Base-by-base conservation (phyloP, 2,797 vertebrate genomes). In the Acropternis orthonyx region DNA sequence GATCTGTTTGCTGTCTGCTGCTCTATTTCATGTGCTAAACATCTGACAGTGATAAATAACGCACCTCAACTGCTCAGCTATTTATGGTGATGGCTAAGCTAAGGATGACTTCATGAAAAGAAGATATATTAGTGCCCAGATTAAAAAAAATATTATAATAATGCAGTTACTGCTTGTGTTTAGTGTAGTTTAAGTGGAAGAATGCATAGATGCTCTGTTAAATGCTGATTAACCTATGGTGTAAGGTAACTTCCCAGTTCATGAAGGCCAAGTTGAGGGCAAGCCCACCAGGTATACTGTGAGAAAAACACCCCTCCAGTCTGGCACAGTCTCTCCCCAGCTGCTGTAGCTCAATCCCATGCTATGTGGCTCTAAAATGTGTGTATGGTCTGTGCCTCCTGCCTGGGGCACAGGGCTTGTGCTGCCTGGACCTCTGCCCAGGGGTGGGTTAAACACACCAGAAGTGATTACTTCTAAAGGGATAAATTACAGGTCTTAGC, bases 331-430 rank as follows among this genome's bases (percentile, higher is more conserved):
- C 6, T 34, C 14, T 43, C 27, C 12, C 4, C 16, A 75, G 21
- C 65, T 67, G 49, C 20, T 51, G 32, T 28, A 75, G 24, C 51
- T 89, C 48, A 51, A 43, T 9, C 39, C 30, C 0, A 1, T 7
- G 20, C 20, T 36, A 28, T 2, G 12, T 27, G 46, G 36, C 59
- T 85, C 39, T 32, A 43, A 73, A 78, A 71, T 4, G 2, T 16
- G 14, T 1, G 1, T 4, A 14, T 10, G 19, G 28, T n/a, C 46
- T 3, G 7, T 14, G 26, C 27, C 2, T 0, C 32, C 49, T 52
- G 34, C 34, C 41, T 1, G 1, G 9, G 11, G 7, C 0, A 0
- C 43, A 44, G 69, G 14, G 22, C 27, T 81, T 14, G 17, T 36
- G 66, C 66, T 4, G 3, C 21, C 86, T 62, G 51, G 43, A 65